Conservation (phyloP, 2,888 invertebrate species). For the Timema podura region DNA sequence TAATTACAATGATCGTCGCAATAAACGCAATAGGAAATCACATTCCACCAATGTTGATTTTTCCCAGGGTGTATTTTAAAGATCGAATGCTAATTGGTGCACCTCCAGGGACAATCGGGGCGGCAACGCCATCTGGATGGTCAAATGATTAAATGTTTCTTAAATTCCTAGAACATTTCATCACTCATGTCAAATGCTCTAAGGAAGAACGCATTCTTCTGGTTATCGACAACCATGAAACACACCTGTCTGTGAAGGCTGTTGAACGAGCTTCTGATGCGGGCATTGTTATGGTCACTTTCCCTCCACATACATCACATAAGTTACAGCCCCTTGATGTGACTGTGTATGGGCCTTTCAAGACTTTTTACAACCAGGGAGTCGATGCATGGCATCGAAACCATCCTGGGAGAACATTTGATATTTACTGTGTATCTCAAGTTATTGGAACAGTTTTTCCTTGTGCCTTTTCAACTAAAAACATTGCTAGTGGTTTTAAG, state of each 20-base stretch:
- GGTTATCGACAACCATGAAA: conserved; percentile 9
- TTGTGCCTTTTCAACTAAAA: not conserved
- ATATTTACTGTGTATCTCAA: not conserved
- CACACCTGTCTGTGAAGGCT: not conserved
- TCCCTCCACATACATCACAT: conserved; percentile 1
- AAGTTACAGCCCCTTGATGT: conserved; percentile 5
- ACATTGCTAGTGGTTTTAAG: not conserved
- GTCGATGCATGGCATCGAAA: not conserved
- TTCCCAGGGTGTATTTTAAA: conserved; percentile 8
- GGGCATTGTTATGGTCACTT: not conserved
- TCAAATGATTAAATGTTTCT: conserved; percentile 10
- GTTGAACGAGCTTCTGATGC: not conserved
- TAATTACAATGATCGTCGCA: conserved; percentile 6
- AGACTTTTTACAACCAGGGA: conserved; percentile 3
- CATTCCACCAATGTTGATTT: conserved; percentile 11
- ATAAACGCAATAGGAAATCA: conserved; percentile 7
- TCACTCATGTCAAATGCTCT: conserved; percentile 1
- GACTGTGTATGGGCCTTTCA: not conserved
- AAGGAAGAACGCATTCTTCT: conserved; percentile 7
- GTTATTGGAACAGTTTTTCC: conserved; percentile 1
- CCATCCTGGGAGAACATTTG: conserved; percentile 6
- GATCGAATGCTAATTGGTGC: conserved; percentile 6
- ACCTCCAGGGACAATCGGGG: not conserved
- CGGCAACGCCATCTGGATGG: conserved; percentile 1
- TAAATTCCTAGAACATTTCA: not conserved